Evolutionary conservation across 2,797 vertebrate species (phyloP), one percentile per base, ranked within the genome.

Genomic region (Cynopterus sphinx): DNA sequence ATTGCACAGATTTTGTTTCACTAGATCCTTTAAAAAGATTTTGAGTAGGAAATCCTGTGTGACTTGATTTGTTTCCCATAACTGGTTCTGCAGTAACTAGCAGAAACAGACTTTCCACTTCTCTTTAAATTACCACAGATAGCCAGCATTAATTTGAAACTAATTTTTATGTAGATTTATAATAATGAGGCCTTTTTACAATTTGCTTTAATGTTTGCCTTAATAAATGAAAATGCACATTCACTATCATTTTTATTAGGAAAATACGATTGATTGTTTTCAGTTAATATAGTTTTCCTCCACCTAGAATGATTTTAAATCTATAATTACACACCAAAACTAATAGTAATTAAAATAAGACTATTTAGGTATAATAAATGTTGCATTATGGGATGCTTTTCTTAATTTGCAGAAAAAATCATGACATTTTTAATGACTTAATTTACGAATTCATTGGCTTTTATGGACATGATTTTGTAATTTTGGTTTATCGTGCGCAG

Each of bases 241-340:
- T 61, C 8, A 78, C n/a, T 9, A 88, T 55, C 63, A 6, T 93
- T 95, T 97, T 94, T 89, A 97, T 84, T 89, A 96, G 57, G 88
- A 98, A 98, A 71, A 4, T 67, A 87, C 6, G 73, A 82, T 87
- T 73, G 94, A 97, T 96, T 95, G 97, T 95, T 97, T 81, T 79
- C 95, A 86, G 53, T 65, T 97, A 96, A 87, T 97, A 70, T 3
- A 88, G 82, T 13, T 86, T 31, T 67, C 17, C 94, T 96, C 49
- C 91, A 93, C 57, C 92, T 96, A 39, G 90, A 97, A 97, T 96
- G 15, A 33, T 96, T 96, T 88, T 84, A 98, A 97, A 96, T 97
- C 70, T 87, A 75, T 51, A 97, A 89, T 97, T 97, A 94, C 39
- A 97, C 19, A 90, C 83, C 57, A 94, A 96, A 93, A 97, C 91